Conservation (phyloP, 92 coral and sea anemone genomes). For the Paragorgia papillata region DNA sequence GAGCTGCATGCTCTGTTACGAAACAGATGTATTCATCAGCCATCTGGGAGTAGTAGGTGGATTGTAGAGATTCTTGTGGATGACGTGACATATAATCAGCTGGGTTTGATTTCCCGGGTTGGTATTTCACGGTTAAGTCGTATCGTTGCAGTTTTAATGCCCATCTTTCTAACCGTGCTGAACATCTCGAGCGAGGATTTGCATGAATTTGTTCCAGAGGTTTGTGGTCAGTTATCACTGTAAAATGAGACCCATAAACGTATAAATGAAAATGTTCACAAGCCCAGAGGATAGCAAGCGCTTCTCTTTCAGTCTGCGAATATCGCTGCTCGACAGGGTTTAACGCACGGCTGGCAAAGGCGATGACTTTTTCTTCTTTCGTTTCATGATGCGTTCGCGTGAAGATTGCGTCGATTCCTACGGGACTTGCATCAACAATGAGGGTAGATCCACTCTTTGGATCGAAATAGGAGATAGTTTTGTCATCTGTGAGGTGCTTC, state of each 20-base stretch:
- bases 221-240: slow-evolving; percentile 22
- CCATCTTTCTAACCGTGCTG: slow-evolving; percentile 36
- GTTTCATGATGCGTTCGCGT: slow-evolving; percentile 1
- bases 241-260: slow-evolving; percentile 22
- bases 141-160: slow-evolving; percentile 21
- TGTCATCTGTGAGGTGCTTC: too few species aligned
- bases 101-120: slow-evolving; percentile 16
- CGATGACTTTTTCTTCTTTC: slow-evolving; percentile 5
- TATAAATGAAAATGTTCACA: slow-evolving; percentile 37
- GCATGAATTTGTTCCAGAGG: slow-evolving; percentile 7
- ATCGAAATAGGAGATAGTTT: too few species aligned
- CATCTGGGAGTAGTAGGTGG: too few species aligned
- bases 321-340: slow-evolving; percentile 45
- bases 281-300: slow-evolving; percentile 41
- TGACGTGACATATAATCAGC: slow-evolving; percentile 24
- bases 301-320: slow-evolving; percentile 47
- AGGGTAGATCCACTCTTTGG: too few species aligned
- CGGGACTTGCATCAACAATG: slow-evolving; percentile 46
- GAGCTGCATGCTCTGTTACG: slow-evolving; percentile 33
- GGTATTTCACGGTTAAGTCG: slow-evolving; percentile 17
- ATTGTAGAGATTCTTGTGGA: not conserved
- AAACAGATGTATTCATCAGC: slow-evolving; percentile 45
- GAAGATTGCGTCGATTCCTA: slow-evolving; percentile 38
- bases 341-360: slow-evolving; percentile 36
- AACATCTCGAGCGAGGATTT: slow-evolving; percentile 32